phyloP scores from a whole-genome alignment of 2,888 invertebrate species.

The Phytoseiulus persimilis region DNA sequence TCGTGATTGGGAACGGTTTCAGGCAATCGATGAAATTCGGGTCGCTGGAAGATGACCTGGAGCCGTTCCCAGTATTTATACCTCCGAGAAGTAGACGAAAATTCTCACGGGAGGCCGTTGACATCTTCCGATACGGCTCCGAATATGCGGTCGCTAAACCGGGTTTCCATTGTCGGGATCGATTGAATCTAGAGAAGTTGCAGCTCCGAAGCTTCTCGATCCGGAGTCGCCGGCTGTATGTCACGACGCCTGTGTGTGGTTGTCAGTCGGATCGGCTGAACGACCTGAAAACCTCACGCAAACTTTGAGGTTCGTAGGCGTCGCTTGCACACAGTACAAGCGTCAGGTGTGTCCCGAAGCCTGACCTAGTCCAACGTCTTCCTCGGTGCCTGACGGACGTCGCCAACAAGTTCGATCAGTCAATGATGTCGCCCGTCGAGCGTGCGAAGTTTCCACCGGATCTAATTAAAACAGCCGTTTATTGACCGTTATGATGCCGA shows the following conservation, averaged over 20 bases:
- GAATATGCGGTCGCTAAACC: neutral
- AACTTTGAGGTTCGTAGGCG: neutral
- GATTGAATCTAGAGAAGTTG: too few relatives aligned
- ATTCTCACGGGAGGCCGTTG: neutral
- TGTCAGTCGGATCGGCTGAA: neutral
- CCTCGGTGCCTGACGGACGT: neutral
- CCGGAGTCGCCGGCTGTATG: neutral
- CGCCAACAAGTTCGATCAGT: neutral
- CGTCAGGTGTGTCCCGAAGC: neutral
- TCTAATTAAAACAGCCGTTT: neutral
- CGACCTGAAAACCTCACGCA: neutral
- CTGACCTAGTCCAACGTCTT: neutral
- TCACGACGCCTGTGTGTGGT: neutral
- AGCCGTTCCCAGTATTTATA: neutral
- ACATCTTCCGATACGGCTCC: neutral
- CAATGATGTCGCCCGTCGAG: neutral
- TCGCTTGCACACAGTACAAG: neutral
- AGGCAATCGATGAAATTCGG: neutral
- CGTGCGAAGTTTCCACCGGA: neutral
- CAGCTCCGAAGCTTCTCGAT: too few relatives aligned
- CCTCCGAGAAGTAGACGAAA: neutral
- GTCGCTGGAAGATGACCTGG: neutral
- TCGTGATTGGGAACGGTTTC: neutral
- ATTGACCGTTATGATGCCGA: neutral
- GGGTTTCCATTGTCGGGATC: neutral